These are phyloP conservation scores for Rhombomys opimus DNA, from an alignment of 2,113 vertebrate genomes.

Conservation along the genomic window DNA sequence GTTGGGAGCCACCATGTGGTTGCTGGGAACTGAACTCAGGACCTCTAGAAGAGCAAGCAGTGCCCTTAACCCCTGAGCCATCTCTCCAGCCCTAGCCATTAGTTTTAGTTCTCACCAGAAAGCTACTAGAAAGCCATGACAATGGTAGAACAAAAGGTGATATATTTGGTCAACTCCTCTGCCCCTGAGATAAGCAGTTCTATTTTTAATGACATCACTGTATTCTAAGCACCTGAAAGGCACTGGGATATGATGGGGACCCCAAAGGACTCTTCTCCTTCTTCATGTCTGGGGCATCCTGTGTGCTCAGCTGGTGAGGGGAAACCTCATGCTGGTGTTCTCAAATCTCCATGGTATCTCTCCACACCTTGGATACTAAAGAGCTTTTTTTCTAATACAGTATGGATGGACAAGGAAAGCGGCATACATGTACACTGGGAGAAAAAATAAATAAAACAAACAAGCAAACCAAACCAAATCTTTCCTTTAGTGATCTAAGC, in stretches of 20 bases:
- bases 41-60: no score
- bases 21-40: no score
- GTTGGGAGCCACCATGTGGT: no score
- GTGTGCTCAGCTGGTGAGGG: not conserved
- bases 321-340: not conserved
- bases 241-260: rapidly evolving
- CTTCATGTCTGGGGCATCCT: not conserved
- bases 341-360: not conserved
- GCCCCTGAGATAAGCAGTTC: not conserved
- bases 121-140: not conserved
- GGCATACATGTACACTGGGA: not conserved
- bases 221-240: not conserved
- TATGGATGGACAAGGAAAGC: not conserved
- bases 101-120: not conserved
- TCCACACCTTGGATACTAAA: not conserved
- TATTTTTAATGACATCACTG: not conserved
- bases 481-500: not conserved
- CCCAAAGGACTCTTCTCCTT: not conserved
- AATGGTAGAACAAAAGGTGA: not conserved
- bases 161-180: not conserved
- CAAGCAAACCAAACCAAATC: not conserved
- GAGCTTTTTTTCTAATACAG: not conserved
- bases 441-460: not conserved
- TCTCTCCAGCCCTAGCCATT: no score
- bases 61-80: no score